phyloP scores from a whole-genome alignment of 2,113 vertebrate species.

The Oceanodroma tethys region DNA sequence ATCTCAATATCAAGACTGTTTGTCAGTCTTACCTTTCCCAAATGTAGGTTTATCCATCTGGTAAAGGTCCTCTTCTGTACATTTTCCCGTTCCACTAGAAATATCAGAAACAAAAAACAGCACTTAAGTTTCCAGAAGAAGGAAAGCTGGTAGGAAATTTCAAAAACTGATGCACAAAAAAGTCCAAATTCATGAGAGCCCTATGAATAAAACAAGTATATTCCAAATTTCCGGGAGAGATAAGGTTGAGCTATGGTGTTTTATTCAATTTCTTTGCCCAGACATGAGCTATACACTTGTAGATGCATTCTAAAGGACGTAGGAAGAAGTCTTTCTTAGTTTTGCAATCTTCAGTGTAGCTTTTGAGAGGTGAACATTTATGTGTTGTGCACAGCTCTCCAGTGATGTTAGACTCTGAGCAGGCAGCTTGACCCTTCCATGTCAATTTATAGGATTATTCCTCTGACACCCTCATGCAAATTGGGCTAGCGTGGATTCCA shows the following conservation, averaged over 20 bases:
- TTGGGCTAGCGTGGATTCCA: background rate
- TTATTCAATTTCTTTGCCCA: background rate
- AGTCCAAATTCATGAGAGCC: background rate
- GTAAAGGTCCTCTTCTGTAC: constrained; percentile 99
- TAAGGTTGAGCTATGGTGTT: background rate
- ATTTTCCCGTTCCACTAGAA: constrained; percentile 89
- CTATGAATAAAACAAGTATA: background rate
- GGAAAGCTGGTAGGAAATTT: background rate
- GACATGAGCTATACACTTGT: background rate
- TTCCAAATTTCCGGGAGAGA: background rate
- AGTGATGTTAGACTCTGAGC: background rate
- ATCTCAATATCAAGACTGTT: background rate
- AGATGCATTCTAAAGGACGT: background rate
- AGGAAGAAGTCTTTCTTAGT: background rate
- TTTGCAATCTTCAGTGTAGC: background rate
- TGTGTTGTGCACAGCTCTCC: background rate
- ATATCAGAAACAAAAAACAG: constrained; percentile 71
- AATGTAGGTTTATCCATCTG: constrained; percentile 95
- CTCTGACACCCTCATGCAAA: background rate
- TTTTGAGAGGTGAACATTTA: background rate
- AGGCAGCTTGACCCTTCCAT: background rate
- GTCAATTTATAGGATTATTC: background rate
- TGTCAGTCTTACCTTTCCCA: constrained; percentile 86
- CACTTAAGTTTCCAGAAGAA: background rate
- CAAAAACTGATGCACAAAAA: background rate